Percentiles rank a stretch among this genome's conserved stretches.
These are phyloP conservation scores for Drosophila tsacasi DNA, from an alignment of 1,140 invertebrate species.

Conservation along the genomic window DNA sequence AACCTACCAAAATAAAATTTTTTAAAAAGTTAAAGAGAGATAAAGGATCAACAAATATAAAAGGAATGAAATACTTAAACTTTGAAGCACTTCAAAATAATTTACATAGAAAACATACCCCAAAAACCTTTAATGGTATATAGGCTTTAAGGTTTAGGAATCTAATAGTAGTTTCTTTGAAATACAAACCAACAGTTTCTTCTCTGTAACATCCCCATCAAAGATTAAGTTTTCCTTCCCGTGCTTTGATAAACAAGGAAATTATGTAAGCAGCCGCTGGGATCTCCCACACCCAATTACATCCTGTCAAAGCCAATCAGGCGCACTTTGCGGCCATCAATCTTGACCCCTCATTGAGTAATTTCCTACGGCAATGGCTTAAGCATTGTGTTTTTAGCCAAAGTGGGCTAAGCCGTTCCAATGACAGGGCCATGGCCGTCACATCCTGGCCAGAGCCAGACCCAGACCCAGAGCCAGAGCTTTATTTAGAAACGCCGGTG, in stretches of 20 bases:
- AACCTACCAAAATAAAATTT: accelerated
- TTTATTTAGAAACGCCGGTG: conserved; percentile 71
- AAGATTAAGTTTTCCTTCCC: neutral
- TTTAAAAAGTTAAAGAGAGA: neutral
- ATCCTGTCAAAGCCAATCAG: conserved; percentile 49
- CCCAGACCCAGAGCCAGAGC: conserved; percentile 20
- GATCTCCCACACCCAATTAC: conserved; percentile 24
- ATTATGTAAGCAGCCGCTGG: conserved; percentile 35
- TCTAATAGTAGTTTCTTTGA: too few species aligned
- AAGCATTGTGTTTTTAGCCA: conserved; percentile 57
- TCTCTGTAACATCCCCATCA: neutral
- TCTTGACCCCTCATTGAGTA: conserved; percentile 61
- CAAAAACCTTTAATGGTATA: neutral
- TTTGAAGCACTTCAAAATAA: neutral
- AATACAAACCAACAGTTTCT: neutral
- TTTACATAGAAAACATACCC: neutral
- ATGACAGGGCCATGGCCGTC: conserved; percentile 60
- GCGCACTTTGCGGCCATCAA: conserved; percentile 21
- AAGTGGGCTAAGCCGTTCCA: conserved; percentile 36
- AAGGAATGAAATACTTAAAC: neutral
- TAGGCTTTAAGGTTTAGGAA: too few species aligned
- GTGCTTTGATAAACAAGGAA: neutral
- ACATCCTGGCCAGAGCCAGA: conserved; percentile 33
- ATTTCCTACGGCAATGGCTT: conserved; percentile 66
- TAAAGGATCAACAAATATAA: neutral